phyloP scores from a whole-genome alignment of 2,888 invertebrate species.

The Scaeva pyrastri region DNA sequence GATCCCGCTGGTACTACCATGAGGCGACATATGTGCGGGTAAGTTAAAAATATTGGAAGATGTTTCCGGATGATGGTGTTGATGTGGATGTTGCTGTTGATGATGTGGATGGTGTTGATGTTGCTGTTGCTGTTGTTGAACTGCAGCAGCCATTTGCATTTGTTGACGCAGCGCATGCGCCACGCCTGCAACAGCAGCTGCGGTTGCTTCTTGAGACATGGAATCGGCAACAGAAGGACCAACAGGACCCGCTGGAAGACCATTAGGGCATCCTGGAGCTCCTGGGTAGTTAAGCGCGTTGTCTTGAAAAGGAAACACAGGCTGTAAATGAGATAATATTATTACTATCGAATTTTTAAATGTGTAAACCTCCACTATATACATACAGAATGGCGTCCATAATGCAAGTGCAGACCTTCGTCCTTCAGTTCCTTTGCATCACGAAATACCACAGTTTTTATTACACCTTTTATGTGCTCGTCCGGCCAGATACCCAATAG shows the following conservation, averaged over 20 bases:
- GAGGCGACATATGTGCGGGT: conserved; percentile 80
- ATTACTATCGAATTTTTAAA: conserved; percentile 24
- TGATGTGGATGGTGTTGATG: conserved; percentile 68
- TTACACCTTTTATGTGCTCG: conserved; percentile 96
- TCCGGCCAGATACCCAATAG: conserved; percentile 96
- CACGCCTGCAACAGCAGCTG: conserved; percentile 93
- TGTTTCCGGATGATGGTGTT: conserved; percentile 81
- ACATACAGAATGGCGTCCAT: conserved; percentile 87
- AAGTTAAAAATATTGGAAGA: conserved; percentile 84
- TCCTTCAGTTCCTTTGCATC: conserved; percentile 93
- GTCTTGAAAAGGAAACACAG: conserved; percentile 87
- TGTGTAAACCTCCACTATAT: neutral
- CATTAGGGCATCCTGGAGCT: conserved; percentile 85
- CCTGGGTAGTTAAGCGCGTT: conserved; percentile 86
- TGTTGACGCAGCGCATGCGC: conserved; percentile 94
- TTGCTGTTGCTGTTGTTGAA: conserved; percentile 81
- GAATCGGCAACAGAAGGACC: conserved; percentile 84
- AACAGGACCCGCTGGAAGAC: conserved; percentile 85
- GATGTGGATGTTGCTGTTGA: conserved; percentile 73
- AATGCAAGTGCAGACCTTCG: conserved; percentile 86
- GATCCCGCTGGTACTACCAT: conserved; percentile 80
- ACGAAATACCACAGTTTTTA: conserved; percentile 95
- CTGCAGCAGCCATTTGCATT: conserved; percentile 89
- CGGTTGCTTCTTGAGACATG: conserved; percentile 89
- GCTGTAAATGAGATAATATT: conserved; percentile 80